Percentiles rank a stretch among this genome's conserved stretches.
phyloP scores from a whole-genome alignment of 1,140 invertebrate species.

The Drosophila melanica region DNA sequence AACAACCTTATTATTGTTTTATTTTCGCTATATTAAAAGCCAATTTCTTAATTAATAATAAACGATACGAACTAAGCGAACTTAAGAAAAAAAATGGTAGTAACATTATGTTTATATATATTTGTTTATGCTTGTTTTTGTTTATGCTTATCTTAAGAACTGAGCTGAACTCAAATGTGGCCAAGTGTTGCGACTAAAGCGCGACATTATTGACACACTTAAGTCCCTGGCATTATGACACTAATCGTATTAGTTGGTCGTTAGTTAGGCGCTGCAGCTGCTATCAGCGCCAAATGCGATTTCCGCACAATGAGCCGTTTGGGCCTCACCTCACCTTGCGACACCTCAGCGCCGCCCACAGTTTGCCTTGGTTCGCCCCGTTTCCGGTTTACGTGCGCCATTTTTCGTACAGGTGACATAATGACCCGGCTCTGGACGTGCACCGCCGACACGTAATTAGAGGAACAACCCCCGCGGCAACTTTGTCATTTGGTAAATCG shows the following conservation, averaged over 20 bases:
- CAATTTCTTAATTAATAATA: no score
- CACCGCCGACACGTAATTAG: conserved; percentile 64
- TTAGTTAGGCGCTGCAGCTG: conserved; percentile 57
- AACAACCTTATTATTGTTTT: no score
- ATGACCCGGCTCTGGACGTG: conserved; percentile 58
- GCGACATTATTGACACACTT: conserved; percentile 46
- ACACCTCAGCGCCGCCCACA: conserved; percentile 2
- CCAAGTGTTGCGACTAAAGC: conserved; percentile 24
- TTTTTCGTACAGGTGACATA: conserved; percentile 77
- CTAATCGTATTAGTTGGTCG: conserved; percentile 75
- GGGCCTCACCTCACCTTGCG: not conserved
- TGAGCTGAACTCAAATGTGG: conserved; percentile 22
- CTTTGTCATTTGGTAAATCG: conserved; percentile 75
- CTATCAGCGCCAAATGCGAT: conserved; percentile 72
- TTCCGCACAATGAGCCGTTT: conserved; percentile 69
- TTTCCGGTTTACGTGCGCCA: conserved; percentile 75
- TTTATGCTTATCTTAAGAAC: no score
- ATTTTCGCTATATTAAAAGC: no score
- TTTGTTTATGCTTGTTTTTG: no score
- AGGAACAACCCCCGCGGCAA: conserved; percentile 34
- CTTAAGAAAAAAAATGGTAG: no score
- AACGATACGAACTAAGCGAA: no score
- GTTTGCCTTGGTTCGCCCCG: conserved; percentile 26
- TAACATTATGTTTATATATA: no score
- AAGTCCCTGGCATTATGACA: conserved; percentile 66